Percentiles rank a stretch among this genome's conserved stretches.
These are phyloP conservation scores for Galerucella calmariensis DNA, from an alignment of 2,888 invertebrate genomes.

Conservation along the genomic window DNA sequence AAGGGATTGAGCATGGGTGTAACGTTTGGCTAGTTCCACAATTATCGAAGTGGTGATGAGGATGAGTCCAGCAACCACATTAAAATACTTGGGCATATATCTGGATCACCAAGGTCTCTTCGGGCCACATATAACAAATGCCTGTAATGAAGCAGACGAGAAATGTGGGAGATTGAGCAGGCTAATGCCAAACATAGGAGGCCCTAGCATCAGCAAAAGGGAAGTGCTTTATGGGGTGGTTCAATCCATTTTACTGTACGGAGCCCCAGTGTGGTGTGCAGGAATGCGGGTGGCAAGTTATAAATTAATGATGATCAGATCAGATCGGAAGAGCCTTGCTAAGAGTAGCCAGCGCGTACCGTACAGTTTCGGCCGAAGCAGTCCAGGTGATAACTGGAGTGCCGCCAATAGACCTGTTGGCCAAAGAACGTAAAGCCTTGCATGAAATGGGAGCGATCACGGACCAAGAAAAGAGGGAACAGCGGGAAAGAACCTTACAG, in stretches of 20 bases:
- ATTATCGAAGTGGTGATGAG: too few relatives aligned
- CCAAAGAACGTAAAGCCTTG: background rate
- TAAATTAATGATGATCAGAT: background rate
- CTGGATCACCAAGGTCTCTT: slow-evolving; percentile 19
- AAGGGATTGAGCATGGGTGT: too few relatives aligned
- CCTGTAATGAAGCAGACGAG: slow-evolving; percentile 17
- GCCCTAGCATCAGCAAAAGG: slow-evolving; percentile 34
- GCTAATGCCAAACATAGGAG: slow-evolving; percentile 40
- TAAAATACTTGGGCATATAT: background rate
- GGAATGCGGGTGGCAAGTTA: slow-evolving; percentile 14
- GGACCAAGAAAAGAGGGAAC: background rate
- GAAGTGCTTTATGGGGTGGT: background rate
- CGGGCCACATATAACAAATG: slow-evolving; percentile 20
- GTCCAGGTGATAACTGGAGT: background rate
- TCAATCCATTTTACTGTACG: too few relatives aligned
- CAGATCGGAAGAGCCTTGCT: slow-evolving; percentile 20
- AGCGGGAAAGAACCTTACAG: background rate
- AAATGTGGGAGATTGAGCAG: slow-evolving; percentile 7
- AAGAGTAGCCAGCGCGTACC: slow-evolving; percentile 8
- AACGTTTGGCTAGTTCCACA: too few relatives aligned
- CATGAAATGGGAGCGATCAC: background rate
- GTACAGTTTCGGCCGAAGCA: background rate
- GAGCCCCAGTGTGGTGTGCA: slow-evolving; percentile 21
- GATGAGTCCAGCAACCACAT: too few relatives aligned
- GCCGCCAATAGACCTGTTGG: background rate